Evolutionary conservation across 2,113 vertebrate genomes (phyloP).

Genomic region (Corapipo altera): DNA sequence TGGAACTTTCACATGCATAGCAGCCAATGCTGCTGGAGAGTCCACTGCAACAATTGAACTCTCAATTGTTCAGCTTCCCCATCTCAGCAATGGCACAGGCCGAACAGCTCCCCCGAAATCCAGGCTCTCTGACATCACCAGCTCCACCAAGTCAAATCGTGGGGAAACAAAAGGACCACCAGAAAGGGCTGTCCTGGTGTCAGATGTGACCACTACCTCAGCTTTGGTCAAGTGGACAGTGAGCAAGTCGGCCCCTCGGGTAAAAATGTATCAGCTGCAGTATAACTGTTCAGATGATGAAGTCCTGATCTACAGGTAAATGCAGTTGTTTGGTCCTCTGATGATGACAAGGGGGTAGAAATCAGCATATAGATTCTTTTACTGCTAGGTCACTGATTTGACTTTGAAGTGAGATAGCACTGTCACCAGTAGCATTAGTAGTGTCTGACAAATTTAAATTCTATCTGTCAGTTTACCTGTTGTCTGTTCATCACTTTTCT

Average conservation of each 20-base stretch:
- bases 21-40: slow-evolving; percentile 94
- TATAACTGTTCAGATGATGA: slow-evolving; percentile 98
- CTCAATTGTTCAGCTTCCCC: slow-evolving; percentile 93
- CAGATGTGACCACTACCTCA: slow-evolving; percentile 91
- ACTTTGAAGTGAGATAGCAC: background rate
- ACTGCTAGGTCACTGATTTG: background rate
- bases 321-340: background rate
- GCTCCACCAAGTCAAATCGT: slow-evolving; percentile 89
- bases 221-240: slow-evolving; percentile 94
- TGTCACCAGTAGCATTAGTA: accelerated
- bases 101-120: slow-evolving; percentile 86
- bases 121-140: slow-evolving; percentile 93
- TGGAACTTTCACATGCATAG: slow-evolving; percentile 94
- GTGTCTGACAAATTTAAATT: background rate
- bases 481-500: background rate
- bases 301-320: slow-evolving; percentile 97
- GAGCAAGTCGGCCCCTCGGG: slow-evolving; percentile 89
- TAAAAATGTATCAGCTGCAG: slow-evolving; percentile 99
- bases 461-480: background rate
- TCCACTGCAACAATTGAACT: slow-evolving; percentile 91
- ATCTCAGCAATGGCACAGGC: slow-evolving; percentile 89
- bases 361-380: background rate
- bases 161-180: slow-evolving; percentile 83
- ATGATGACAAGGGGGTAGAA: background rate
- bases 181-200: slow-evolving; percentile 87